phyloP scores from a whole-genome alignment of 2,888 invertebrate genomes.

The Stenurella melanura region DNA sequence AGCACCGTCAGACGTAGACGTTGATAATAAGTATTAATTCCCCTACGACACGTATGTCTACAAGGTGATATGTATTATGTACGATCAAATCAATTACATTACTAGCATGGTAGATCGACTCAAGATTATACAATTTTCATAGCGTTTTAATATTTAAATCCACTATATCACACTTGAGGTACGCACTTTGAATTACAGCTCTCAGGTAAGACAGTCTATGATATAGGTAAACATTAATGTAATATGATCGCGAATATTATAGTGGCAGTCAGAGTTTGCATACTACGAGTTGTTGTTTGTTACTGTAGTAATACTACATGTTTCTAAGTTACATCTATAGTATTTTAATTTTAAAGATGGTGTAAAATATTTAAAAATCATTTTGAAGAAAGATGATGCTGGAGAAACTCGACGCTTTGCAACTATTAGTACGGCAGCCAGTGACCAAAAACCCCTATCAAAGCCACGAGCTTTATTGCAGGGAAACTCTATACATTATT shows the following conservation, averaged over 20 bases:
- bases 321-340: too few species aligned
- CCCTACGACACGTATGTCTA: background rate
- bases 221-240: background rate
- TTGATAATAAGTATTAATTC: background rate
- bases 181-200: background rate
- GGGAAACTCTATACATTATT: too few species aligned
- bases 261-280: too few species aligned
- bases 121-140: background rate
- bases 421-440: too few species aligned
- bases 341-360: too few species aligned
- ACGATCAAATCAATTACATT: background rate
- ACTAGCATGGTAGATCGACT: background rate
- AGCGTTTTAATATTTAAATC: background rate
- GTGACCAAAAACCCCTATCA: too few species aligned
- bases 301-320: too few species aligned
- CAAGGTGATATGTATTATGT: conserved; percentile 1
- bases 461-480: too few species aligned
- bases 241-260: background rate
- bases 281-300: too few species aligned
- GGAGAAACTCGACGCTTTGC: too few species aligned
- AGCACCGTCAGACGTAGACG: background rate
- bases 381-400: too few species aligned
- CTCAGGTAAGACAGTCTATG: background rate
- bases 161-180: background rate
- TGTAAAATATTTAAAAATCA: too few species aligned